Conservation (phyloP, 2,888 invertebrate genomes). For the Uloborus plumipes region DNA sequence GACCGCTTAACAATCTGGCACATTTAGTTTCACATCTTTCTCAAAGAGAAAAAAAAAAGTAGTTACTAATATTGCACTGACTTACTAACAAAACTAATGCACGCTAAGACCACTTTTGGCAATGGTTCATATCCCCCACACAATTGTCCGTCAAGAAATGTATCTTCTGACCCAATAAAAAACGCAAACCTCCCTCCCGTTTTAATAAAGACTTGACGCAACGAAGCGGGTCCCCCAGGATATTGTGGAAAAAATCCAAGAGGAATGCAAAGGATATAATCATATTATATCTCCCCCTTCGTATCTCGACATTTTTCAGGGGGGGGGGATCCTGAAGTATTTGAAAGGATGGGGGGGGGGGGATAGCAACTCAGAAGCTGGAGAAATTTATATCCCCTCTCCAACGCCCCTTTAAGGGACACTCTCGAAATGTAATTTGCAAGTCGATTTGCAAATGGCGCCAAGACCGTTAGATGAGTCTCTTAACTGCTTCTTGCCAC, state of each 20-base stretch:
- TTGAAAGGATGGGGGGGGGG: constrained; percentile 23
- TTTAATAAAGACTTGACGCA: constrained; percentile 40
- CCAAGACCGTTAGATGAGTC: constrained; percentile 47
- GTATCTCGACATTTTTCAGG: constrained; percentile 44
- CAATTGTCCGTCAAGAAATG: too few relatives aligned
- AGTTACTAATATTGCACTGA: too few relatives aligned
- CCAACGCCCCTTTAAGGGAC: constrained; percentile 35
- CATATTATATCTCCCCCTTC: neutral
- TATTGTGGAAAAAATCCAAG: constrained; percentile 22
- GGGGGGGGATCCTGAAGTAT: constrained; percentile 45
- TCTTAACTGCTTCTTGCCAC: constrained; percentile 57
- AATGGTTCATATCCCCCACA: too few relatives aligned
- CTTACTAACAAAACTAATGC: too few relatives aligned
- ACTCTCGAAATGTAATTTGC: constrained; percentile 63
- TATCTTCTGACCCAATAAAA: too few relatives aligned
- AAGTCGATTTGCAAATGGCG: constrained; percentile 65
- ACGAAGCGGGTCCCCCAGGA: constrained; percentile 19
- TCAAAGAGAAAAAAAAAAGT: too few relatives aligned
- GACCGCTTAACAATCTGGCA: too few relatives aligned
- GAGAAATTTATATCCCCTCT: constrained; percentile 15
- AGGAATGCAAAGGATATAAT: constrained; percentile 28
- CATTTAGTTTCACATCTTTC: too few relatives aligned
- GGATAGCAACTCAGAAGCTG: neutral
- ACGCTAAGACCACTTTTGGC: too few relatives aligned
- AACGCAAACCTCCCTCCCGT: constrained; percentile 2